These are phyloP conservation scores for Eurytoma californica DNA, from an alignment of 2,888 invertebrate genomes.

Conservation along the genomic window DNA sequence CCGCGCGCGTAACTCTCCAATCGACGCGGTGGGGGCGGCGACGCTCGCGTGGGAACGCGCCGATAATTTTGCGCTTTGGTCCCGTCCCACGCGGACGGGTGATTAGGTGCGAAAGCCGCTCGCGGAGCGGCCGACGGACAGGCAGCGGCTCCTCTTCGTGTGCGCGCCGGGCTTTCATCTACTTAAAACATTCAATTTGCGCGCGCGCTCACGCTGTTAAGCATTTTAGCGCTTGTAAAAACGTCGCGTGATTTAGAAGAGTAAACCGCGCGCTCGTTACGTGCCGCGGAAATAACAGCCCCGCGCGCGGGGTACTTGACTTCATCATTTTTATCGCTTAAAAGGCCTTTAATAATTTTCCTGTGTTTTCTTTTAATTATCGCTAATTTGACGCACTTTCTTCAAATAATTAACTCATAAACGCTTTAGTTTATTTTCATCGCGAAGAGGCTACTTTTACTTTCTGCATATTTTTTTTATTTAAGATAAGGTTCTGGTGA, in stretches of 20 bases:
- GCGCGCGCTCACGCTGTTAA: constrained; percentile 17
- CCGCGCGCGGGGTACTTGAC: too few species aligned
- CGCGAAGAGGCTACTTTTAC: too few species aligned
- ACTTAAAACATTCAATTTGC: constrained; percentile 39
- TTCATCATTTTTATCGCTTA: too few species aligned
- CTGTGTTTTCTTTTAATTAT: too few species aligned
- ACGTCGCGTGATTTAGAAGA: constrained; percentile 32
- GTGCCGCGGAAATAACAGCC: not conserved
- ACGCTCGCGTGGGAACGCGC: constrained; percentile 38
- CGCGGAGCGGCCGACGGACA: not conserved
- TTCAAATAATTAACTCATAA: too few species aligned
- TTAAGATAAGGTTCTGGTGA: too few species aligned
- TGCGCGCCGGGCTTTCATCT: constrained; percentile 24
- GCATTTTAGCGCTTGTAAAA: constrained; percentile 35
- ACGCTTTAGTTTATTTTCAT: too few species aligned
- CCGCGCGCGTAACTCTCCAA: constrained; percentile 26
- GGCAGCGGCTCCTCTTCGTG: constrained; percentile 1
- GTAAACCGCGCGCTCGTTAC: not conserved
- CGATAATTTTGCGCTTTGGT: constrained; percentile 44
- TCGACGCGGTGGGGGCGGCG: not conserved
- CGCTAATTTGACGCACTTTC: too few species aligned
- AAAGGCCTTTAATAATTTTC: too few species aligned
- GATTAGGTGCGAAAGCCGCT: constrained; percentile 27
- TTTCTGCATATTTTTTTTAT: too few species aligned
- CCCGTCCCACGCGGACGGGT: constrained; percentile 25